Base-by-base conservation (phyloP, 2,797 vertebrate species). In the Esox lucius region DNA sequence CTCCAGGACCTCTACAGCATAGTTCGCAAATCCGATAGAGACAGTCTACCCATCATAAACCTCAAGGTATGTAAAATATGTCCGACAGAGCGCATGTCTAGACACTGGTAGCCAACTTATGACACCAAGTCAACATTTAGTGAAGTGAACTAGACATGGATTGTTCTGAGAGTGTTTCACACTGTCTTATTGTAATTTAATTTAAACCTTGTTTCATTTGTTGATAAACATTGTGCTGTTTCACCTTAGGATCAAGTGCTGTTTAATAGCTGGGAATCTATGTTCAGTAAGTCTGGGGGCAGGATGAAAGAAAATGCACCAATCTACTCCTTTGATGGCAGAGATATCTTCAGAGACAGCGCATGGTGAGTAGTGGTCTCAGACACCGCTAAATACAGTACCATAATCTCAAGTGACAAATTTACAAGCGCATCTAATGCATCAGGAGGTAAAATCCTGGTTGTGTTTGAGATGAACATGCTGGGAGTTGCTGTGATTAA, bases 1-100 rank as follows among this genome's bases (percentile, higher is more conserved):
- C 92, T 98, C 5, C 97, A 99, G 82, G 97, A 99, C 66, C 94
- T 99, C 56, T 93, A 96, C 80, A 98, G 96, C 86, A 95, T 99
- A 0, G 97, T 99, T 74, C 96, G 96, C 74, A 94, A 90, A 11
- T 87, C 92, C 0, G 95, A 99, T 89, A 89, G 96, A 0, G 73
- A 87, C 0, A 0, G 67, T 0, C 5, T 97, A 72, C 96, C 96
- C 6, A 91, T 99, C 0, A 91, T 99, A 80, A 99, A 98, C 88
- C 93, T 97, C 75, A 94, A 88, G 94, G 97, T 97, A 80, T 19
- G 31, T n/a, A 3, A 28, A 65, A 65, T 28, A 3, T 17, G 24
- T 24, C 49, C 1, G 22, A 61, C 11, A 24, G 11, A 26, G 56
- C 15, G 9, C 24, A 12, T 11, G 56, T 61, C 0, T 61, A 12